Evolutionary conservation across 1,140 invertebrate species (phyloP).

Genomic region (Tribolium castaneum): DNA sequence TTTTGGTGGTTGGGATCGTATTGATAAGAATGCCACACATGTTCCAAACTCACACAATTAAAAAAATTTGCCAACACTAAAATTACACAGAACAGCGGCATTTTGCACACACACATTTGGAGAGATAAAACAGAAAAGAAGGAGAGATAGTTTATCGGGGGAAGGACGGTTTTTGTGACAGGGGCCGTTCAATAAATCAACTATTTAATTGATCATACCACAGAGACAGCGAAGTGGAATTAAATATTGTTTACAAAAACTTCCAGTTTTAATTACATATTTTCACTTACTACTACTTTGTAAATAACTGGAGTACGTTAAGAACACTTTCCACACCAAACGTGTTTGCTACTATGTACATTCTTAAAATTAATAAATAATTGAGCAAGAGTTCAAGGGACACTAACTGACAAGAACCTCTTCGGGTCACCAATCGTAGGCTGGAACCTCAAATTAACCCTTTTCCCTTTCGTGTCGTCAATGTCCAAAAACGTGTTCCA

Average conservation of each 20-base stretch:
- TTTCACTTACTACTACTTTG: background rate
- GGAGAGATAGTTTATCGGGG: background rate
- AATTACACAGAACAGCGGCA: background rate
- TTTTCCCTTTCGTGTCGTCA: conserved; percentile 78
- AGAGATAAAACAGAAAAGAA: background rate
- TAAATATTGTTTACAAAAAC: background rate
- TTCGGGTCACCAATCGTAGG: conserved; percentile 83
- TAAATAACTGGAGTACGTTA: background rate
- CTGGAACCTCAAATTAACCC: conserved; percentile 80
- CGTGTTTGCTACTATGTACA: background rate
- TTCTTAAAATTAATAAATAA: conserved; percentile 23
- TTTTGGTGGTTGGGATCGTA: conserved; percentile 40
- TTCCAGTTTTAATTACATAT: conserved; percentile 3
- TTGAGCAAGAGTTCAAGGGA: conserved; percentile 33
- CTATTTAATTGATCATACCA: background rate
- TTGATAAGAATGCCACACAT: conserved; percentile 48
- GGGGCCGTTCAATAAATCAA: background rate
- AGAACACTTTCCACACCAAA: background rate
- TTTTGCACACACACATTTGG: conserved; percentile 7
- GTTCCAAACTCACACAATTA: conserved; percentile 42
- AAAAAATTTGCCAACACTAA: conserved; percentile 26
- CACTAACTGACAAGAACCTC: conserved; percentile 74
- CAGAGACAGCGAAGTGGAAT: background rate
- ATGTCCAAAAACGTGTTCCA: conserved; percentile 88
- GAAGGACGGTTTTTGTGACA: background rate